Evolutionary conservation across 2,797 vertebrate genomes (phyloP), one percentile per base, ranked within the genome.

Genomic region (Danio jaintianensis): DNA sequence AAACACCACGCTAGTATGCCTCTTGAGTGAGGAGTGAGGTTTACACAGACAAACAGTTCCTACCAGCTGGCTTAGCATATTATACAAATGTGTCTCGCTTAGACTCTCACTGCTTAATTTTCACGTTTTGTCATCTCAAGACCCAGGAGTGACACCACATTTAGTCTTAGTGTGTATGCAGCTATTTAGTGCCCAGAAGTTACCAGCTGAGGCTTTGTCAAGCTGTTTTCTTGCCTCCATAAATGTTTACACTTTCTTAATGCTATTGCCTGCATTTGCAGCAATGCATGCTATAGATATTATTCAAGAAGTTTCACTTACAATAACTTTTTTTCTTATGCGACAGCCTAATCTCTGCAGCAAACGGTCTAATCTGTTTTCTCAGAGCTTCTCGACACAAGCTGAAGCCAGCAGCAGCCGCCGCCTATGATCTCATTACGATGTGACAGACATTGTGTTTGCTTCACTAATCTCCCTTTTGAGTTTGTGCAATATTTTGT

Each of bases 291-390:
- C 73, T 75, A 43, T 62, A 75, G 69, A 75, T 40, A 61, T 52
- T 61, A 82, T 78, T 84, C 80, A 78, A 64, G 70, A 82, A 86
- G 58, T 56, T 71, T 86, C 78, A 73, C 62, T 66, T 75, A 80
- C 82, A 84, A 86, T 84, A 75, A 80, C 74, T 18, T 16, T 84
- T 40, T 5, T 73, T 72, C 82, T 80, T 70, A 55, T 66, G 80
- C 82, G 84, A 75, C 16, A 5, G 12, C 75, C 61, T 86, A 84
- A 82, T 84, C 82, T 82, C 67, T 80, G 68, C 79, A 84, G 82
- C 78, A 84, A 75, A 82, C 78, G 50, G 82, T 78, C 70, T 82
- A 82, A 84, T 82, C 64, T 80, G 40, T 59, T 74, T 71, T 85
- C 67, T 75, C 79, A 55, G 58, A 74, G 85, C 68, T 69, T 58